Evolutionary conservation across 2,888 invertebrate species (phyloP), one percentile per base, ranked within the genome.

Genomic region (Melinaea marsaeus): DNA sequence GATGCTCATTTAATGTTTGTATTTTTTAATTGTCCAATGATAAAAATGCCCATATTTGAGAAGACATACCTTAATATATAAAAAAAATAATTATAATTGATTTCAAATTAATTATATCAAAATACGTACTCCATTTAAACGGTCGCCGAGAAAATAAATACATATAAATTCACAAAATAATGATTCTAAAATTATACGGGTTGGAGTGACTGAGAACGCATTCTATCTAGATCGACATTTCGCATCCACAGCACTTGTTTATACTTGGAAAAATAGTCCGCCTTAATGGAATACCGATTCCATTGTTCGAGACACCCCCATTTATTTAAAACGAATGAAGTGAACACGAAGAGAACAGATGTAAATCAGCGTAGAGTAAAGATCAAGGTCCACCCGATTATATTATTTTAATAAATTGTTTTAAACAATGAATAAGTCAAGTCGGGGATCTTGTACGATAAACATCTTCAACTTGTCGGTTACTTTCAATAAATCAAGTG

Each of bases 231-330:
- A 64, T 59, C 61, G 62, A 68, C 69, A 72, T 68, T 73, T 73
- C 72, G 70, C 77, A 72, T 78, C 74, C 73, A 79, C 76, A 64
- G 71, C 66, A 71, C 75, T 72, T 74, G 73, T 56, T 74, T 72
- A 77, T 74, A 75, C 75, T 75, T 77, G 80, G 76, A 75, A 79
- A 77, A 79, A 77, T 75, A 79, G 74, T 65, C 66, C 61, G 69
- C 32, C 32, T 70, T 74, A 75, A 77, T 75, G 78, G 79, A 70
- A 67, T 69, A 78, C 78, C 66, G 75, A 73, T 72, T 68, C 77
- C 79, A 81, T 84, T 83, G 82, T 82, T 77, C 72, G 66, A 71
- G 61, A 67, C 66, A 71, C 68, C 73, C 72, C 71, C 63, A 71
- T 61, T 66, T 64, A 64, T 68, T 65, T 66, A 70, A 70, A 62